phyloP scores from a whole-genome alignment of 1,140 invertebrate species.

The Oppia nitens region DNA sequence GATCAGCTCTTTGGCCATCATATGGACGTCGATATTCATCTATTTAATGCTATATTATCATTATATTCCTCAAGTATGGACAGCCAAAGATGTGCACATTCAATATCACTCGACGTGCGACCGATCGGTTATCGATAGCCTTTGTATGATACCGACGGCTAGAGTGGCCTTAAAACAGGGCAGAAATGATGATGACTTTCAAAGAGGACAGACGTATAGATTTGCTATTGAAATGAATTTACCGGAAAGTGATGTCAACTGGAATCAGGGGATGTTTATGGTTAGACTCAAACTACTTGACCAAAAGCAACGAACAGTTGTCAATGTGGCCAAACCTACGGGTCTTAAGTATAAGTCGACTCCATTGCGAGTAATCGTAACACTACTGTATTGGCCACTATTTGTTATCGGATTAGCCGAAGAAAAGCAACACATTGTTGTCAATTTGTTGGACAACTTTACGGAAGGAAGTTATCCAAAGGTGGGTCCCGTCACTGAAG shows the following conservation, averaged over 20 bases:
- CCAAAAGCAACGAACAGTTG: neutral
- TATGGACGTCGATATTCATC: constrained; percentile 10
- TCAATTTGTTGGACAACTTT: neutral
- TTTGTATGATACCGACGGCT: constrained; percentile 1
- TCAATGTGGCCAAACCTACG: neutral
- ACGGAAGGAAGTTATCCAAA: neutral
- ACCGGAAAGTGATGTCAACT: constrained; percentile 12
- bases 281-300: constrained; percentile 6
- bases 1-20: neutral
- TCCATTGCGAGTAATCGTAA: neutral
- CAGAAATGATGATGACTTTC: neutral
- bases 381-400: constrained; percentile 9
- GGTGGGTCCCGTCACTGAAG: neutral
- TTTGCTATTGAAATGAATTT: constrained; percentile 7
- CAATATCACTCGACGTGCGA: constrained; percentile 11
- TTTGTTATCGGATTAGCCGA: neutral
- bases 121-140: neutral
- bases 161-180: neutral
- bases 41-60: constrained; percentile 9
- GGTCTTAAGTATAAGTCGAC: constrained; percentile 5
- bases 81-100: neutral
- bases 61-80: constrained; percentile 1
- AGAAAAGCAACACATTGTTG: constrained; percentile 4
- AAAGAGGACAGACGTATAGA: constrained; percentile 6
- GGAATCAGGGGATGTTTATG: constrained; percentile 12